A percentile compares a stretch with the other conserved stretches of the same genome.
These are phyloP conservation scores for Tolypeutes matacus DNA, from an alignment of 2,797 vertebrate species.

Conservation along the genomic window DNA sequence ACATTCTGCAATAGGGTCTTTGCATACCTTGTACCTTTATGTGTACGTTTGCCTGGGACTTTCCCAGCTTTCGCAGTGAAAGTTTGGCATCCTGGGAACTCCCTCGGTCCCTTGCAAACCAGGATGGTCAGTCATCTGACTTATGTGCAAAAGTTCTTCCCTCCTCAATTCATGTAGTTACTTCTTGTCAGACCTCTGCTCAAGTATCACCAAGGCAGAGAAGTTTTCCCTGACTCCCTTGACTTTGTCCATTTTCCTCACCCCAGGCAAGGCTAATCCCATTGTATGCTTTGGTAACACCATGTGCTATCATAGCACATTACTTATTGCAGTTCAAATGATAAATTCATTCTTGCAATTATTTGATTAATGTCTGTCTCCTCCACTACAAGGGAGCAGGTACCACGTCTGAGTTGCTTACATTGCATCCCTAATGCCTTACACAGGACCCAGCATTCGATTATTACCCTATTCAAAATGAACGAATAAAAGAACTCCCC, in stretches of 20 bases:
- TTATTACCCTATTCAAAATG: background rate
- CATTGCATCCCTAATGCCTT: background rate
- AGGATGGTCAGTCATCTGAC: background rate
- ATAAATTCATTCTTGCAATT: background rate
- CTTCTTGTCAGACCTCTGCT: background rate
- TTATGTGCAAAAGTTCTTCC: accelerated
- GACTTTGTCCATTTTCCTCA: background rate
- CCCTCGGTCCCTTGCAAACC: background rate
- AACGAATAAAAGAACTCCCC: background rate
- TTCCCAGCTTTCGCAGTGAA: background rate
- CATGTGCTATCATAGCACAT: too few relatives aligned
- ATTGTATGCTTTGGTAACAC: background rate
- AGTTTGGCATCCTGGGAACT: background rate
- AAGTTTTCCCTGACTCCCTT: background rate
- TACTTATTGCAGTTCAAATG: background rate
- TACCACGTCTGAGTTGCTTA: background rate
- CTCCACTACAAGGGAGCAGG: background rate
- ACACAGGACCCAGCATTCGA: background rate
- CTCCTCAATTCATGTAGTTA: background rate
- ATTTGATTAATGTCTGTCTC: background rate
- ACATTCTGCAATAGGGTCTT: background rate
- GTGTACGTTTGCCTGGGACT: background rate
- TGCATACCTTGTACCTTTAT: background rate
- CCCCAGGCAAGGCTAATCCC: background rate
- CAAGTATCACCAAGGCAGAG: background rate